Percentiles rank a stretch among this genome's conserved stretches.
These are phyloP conservation scores for Pagrus major DNA, from an alignment of 2,113 vertebrate species.

Conservation along the genomic window DNA sequence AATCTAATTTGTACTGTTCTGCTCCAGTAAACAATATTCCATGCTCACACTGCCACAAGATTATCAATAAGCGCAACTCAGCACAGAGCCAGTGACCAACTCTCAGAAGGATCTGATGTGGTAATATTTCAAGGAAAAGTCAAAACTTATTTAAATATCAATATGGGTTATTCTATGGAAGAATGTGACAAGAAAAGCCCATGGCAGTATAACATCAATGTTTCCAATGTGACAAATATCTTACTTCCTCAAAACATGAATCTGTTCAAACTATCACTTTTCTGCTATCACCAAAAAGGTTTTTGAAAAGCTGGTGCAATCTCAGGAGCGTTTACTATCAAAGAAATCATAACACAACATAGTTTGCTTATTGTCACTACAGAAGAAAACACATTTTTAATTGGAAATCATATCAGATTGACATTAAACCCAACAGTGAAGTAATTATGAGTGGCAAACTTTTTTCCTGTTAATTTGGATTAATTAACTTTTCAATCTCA, in stretches of 20 bases:
- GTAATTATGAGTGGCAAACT: slow-evolving; percentile 1
- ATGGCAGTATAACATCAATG: background rate
- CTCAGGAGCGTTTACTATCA: background rate
- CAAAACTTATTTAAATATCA: slow-evolving; percentile 37
- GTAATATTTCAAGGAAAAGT: slow-evolving; percentile 14
- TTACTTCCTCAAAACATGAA: no score
- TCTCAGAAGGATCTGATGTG: slow-evolving; percentile 12
- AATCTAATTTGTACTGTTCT: slow-evolving; percentile 52
- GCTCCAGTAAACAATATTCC: slow-evolving; percentile 54
- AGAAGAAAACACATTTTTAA: slow-evolving; percentile 29
- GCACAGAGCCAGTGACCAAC: slow-evolving; percentile 19
- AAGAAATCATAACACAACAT: background rate
- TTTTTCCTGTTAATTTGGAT: slow-evolving; percentile 22
- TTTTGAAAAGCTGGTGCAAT: background rate
- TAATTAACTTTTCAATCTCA: slow-evolving; percentile 54
- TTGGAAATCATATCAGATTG: slow-evolving; percentile 49
- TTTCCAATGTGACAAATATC: background rate
- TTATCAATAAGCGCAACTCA: slow-evolving; percentile 52
- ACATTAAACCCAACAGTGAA: slow-evolving; percentile 12
- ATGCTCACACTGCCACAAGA: slow-evolving; percentile 25
- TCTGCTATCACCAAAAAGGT: background rate
- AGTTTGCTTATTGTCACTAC: slow-evolving; percentile 10
- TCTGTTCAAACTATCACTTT: background rate
- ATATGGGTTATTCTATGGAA: background rate
- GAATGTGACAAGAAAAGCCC: background rate